Evolutionary conservation across 2,888 invertebrate species (phyloP).

Genomic region (Syrphus vitripennis): DNA sequence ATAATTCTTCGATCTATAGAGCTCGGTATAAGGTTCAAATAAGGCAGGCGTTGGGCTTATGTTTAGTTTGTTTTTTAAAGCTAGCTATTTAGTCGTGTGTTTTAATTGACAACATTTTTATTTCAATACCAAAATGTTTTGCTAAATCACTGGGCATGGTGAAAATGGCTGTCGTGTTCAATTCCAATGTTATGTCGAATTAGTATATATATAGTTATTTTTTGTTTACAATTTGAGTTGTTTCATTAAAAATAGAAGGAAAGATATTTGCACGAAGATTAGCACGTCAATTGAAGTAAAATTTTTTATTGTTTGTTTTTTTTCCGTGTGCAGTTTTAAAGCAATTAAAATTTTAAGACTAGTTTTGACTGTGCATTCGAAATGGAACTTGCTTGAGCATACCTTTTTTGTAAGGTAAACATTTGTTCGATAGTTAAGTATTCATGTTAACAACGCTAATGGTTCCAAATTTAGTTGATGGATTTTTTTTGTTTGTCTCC

Average conservation of each 20-base stretch:
- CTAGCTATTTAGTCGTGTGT: neutral
- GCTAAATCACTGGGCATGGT: conserved; percentile 24
- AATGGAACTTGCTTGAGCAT: neutral
- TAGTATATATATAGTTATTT: conserved; percentile 24
- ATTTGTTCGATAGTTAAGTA: neutral
- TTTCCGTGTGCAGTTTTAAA: neutral
- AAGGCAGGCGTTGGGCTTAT: conserved; percentile 33
- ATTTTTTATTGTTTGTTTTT: conserved; percentile 35
- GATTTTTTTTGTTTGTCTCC: neutral
- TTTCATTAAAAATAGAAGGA: neutral
- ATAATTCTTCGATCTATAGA: conserved; percentile 4
- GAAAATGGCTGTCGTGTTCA: conserved; percentile 58
- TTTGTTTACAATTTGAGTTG: conserved; percentile 18
- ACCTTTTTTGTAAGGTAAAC: neutral
- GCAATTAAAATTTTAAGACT: conserved; percentile 14
- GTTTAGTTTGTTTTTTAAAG: neutral
- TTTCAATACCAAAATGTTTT: conserved; percentile 49
- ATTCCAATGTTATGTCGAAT: conserved; percentile 44
- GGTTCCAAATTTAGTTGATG: neutral
- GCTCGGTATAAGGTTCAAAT: neutral
- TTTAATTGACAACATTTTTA: conserved; percentile 50
- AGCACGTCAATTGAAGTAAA: conserved; percentile 39
- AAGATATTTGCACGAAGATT: conserved; percentile 36
- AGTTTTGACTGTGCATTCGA: conserved; percentile 4
- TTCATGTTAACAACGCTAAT: neutral